Base-by-base conservation (phyloP, 2,113 vertebrate genomes). In the Ophthalmotilapia sp. region DNA sequence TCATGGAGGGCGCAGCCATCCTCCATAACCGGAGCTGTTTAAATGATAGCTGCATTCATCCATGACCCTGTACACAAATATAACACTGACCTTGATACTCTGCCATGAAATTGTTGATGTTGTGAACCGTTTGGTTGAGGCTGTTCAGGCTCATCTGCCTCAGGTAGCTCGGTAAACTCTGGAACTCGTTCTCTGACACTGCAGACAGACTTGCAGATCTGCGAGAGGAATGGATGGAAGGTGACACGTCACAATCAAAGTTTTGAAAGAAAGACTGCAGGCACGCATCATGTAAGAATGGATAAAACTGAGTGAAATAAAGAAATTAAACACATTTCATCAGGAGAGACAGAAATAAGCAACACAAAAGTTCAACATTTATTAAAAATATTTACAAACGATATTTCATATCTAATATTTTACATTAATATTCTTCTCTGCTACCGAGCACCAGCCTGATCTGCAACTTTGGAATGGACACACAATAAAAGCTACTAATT, bases 101-200 rank as follows among this genome's bases (percentile, higher is more conserved):
- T 7, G 82, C 88, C 1, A 84, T 54, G 60, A 84, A 95, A 3
- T 14, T 79, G 91, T 96, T 96, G 88, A 97, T 95, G 88, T 87
- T 95, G 29, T 88, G 53, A 77, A 97, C 85, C 0, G 90, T 92
- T 83, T 93, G 88, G 91, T 97, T 97, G 49, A 97, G 94, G 90
- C 65, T 94, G 81, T 62, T 4, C 38, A 96, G 87, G 6, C 91
- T 88, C 87, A 96, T 95, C 86, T 93, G 94, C 68, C 90, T 96
- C 92, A 97, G 85, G 94, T 96, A 96, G 26, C 60, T 54, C 0
- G 96, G 94, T 38, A 96, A 89, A 85, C 87, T 90, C 49, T 89
- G 83, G 83, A 95, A 96, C 90, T 97, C 96, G 1, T 49, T 83
- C 83, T 94, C 92, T 0, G 94, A 94, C 83, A 96, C 93, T 6